phyloP scores from a whole-genome alignment of 2,888 invertebrate species.

The Meta bourneti region DNA sequence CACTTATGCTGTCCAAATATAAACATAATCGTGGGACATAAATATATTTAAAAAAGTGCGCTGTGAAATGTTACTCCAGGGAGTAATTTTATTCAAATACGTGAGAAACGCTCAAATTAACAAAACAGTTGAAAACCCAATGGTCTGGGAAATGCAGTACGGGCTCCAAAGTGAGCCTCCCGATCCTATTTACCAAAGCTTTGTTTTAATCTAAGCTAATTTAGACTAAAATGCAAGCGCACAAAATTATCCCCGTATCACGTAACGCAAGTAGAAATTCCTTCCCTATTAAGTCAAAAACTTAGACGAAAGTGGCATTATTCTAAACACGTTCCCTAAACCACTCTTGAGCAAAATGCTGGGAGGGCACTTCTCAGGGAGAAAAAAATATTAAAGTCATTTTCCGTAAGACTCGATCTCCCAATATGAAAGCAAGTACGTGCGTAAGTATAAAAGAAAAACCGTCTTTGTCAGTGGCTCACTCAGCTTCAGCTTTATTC shows the following conservation, averaged over 20 bases:
- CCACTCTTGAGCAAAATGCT: constrained; percentile 63
- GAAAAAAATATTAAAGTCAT: constrained; percentile 59
- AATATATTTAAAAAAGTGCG: no score
- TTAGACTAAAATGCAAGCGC: background rate
- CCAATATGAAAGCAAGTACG: constrained; percentile 72
- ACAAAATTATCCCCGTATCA: constrained; percentile 26
- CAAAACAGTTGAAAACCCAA: background rate
- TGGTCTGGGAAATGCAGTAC: background rate
- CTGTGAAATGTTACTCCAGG: background rate
- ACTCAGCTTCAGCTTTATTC: constrained; percentile 56
- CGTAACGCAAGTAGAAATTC: constrained; percentile 21
- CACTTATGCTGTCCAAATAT: no score
- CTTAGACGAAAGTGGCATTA: constrained; percentile 29
- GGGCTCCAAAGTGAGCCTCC: background rate
- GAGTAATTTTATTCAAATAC: background rate
- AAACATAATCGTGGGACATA: no score
- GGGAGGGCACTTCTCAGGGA: constrained; percentile 28
- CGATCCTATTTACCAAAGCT: background rate
- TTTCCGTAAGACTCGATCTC: constrained; percentile 66
- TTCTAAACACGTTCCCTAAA: constrained; percentile 70
- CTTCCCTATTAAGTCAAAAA: constrained; percentile 30
- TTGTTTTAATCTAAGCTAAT: constrained; percentile 19
- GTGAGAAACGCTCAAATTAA: background rate
- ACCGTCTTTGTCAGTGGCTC: constrained; percentile 66
- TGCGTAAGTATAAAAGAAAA: constrained; percentile 73